Conservation (phyloP, 2,888 invertebrate species). For the Ceramica pisi region DNA sequence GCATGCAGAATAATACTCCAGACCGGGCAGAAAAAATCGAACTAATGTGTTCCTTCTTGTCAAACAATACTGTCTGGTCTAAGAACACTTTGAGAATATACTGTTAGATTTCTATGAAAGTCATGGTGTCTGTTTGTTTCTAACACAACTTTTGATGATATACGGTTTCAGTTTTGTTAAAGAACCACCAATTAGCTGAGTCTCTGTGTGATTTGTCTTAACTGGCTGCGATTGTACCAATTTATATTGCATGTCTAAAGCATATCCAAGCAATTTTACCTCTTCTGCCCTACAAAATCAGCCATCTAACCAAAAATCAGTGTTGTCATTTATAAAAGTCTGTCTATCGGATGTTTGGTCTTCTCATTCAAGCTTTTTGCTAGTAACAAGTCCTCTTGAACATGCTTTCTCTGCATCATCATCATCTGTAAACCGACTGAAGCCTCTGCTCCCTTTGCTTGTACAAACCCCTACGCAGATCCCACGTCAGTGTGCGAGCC, state of each 20-base stretch:
- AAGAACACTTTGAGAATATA: constrained; percentile 6
- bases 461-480: no score
- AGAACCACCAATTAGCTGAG: neutral
- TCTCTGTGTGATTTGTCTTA: neutral
- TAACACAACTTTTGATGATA: neutral
- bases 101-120: constrained; percentile 1
- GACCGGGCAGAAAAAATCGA: constrained; percentile 60
- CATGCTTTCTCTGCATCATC: no score
- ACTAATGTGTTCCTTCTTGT: constrained; percentile 46
- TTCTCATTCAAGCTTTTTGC: no score
- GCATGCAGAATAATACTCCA: constrained; percentile 38
- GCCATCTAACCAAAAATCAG: neutral
- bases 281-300: neutral
- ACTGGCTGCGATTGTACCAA: neutral
- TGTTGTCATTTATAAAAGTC: neutral
- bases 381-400: no score
- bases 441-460: no score
- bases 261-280: neutral
- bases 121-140: neutral
- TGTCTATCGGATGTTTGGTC: neutral
- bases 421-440: no score
- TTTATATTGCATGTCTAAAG: neutral
- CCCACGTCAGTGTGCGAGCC: no score
- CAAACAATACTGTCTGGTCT: constrained; percentile 45
- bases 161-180: neutral